These are phyloP conservation scores for Drosophila tsacasi DNA, from an alignment of 1,140 invertebrate species.

Conservation along the genomic window DNA sequence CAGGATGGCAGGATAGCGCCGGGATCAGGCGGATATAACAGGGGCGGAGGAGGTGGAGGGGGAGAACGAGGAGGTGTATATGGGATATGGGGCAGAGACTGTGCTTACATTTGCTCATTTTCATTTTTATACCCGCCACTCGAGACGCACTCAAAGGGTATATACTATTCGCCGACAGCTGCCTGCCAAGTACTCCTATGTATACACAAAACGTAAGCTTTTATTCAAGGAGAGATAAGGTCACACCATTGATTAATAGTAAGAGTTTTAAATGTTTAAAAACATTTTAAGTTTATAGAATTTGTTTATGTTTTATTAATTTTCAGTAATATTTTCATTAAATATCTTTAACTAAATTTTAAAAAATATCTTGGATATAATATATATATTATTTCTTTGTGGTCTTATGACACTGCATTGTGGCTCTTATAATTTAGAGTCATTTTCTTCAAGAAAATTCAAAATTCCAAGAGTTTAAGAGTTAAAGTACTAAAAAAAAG, in stretches of 20 bases:
- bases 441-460: not conserved
- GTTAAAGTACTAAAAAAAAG: not conserved
- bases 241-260: not conserved
- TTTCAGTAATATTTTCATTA: too few species aligned
- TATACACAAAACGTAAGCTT: not conserved
- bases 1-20: constrained; percentile 1
- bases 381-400: too few species aligned
- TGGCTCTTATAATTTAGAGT: not conserved
- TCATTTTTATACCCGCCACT: constrained; percentile 46
- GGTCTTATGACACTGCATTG: not conserved
- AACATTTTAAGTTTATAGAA: too few species aligned
- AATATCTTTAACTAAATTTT: too few species aligned
- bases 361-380: too few species aligned
- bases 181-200: too few species aligned
- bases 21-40: constrained; percentile 20
- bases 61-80: not conserved
- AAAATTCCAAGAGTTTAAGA: not conserved
- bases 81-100: constrained; percentile 19
- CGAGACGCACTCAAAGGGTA: constrained; percentile 2
- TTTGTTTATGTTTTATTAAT: too few species aligned
- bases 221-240: not conserved
- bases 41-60: not conserved
- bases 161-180: not conserved
- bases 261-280: too few species aligned
- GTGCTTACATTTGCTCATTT: constrained; percentile 78